Evolutionary conservation across 2,797 vertebrate species (phyloP).

Genomic region (Hypotaenidia philippensis): DNA sequence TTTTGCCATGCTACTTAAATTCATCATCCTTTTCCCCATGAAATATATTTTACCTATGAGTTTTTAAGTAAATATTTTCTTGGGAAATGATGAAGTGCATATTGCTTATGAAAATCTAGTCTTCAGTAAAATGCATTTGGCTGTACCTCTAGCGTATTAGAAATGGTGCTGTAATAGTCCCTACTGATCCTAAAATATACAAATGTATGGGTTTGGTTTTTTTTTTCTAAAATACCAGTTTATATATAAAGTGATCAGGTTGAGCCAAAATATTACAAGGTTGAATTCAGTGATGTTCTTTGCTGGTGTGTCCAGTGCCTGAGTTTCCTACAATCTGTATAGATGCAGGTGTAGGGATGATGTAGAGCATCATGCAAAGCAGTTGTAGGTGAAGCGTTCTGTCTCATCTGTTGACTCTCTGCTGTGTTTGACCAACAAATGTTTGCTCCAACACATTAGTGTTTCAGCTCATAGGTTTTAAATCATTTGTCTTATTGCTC

Average conservation of each 20-base stretch:
- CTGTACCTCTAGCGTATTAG: neutral
- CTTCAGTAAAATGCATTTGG: neutral
- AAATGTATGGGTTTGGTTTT: neutral
- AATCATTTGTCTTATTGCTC: neutral
- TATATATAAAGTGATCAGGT: accelerated
- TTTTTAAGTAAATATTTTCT: slow-evolving; percentile 44
- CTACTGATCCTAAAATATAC: neutral
- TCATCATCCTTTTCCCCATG: neutral
- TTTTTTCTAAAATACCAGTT: neutral
- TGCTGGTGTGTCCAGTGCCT: neutral
- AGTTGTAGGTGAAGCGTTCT: neutral
- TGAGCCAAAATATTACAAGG: neutral
- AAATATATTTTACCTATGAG: neutral
- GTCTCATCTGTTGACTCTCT: neutral
- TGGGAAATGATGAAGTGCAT: neutral
- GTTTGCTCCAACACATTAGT: neutral
- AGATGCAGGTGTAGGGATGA: neutral
- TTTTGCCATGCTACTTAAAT: slow-evolving; percentile 31
- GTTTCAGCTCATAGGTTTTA: neutral
- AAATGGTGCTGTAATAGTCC: neutral
- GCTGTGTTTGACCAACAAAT: neutral
- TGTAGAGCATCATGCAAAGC: neutral
- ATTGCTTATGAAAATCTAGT: slow-evolving; percentile 4
- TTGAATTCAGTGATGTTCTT: neutral
- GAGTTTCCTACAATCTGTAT: neutral